These are phyloP conservation scores for Equus przewalskii DNA, from an alignment of 2,113 vertebrate species.

Conservation along the genomic window DNA sequence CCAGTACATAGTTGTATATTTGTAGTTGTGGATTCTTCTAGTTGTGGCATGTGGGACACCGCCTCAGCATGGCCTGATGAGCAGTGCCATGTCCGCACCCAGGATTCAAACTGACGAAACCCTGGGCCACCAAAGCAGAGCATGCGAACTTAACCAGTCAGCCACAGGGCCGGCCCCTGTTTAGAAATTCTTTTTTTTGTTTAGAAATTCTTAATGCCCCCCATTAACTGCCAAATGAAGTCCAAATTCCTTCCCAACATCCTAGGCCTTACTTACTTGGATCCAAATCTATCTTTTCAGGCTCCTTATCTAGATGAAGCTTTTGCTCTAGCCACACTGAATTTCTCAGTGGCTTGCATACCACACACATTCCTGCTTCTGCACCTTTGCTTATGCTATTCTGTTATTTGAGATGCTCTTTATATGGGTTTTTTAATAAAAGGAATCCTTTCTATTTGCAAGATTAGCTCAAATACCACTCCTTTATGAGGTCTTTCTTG, in stretches of 20 bases:
- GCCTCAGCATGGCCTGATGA: too few relatives aligned
- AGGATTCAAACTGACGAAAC: too few relatives aligned
- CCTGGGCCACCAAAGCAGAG: too few relatives aligned
- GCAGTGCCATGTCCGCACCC: too few relatives aligned
- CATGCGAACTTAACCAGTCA: too few relatives aligned
- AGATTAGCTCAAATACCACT: background rate
- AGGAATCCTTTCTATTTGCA: background rate
- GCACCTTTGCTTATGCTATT: background rate
- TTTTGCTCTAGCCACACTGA: background rate
- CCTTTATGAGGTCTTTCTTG: background rate
- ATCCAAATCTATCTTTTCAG: background rate
- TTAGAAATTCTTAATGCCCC: constrained; percentile 22
- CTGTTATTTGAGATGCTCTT: background rate
- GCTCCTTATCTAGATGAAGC: background rate
- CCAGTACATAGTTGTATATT: too few relatives aligned
- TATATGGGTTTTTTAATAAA: background rate
- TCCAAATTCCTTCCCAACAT: background rate
- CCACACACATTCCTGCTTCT: background rate
- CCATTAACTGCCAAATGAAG: background rate
- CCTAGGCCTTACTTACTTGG: background rate
- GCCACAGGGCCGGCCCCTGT: too few relatives aligned
- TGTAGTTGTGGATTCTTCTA: too few relatives aligned
- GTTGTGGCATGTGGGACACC: too few relatives aligned
- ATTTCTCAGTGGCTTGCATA: background rate
- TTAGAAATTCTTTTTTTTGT: background rate